Base-by-base conservation (phyloP, 2,797 vertebrate genomes). In the Naso thynnoides region DNA sequence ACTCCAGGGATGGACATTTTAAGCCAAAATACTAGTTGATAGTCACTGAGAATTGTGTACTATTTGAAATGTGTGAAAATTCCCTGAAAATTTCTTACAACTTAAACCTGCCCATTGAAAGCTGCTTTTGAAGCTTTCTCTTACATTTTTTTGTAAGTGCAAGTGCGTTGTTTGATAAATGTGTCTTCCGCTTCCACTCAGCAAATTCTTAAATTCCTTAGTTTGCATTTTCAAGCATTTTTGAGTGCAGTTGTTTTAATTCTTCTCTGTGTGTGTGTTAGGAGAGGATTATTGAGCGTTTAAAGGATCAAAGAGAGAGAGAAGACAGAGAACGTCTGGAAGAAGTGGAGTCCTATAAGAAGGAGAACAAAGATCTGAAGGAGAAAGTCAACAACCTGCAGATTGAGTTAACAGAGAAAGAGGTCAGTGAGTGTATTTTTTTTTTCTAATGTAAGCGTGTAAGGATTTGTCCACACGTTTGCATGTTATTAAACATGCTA, bases 361-460 rank as follows among this genome's bases (percentile, higher is more conserved):
- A 99, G 90, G 98, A 99, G 88, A 99, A 99, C 93, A 99, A 99
- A 90, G 98, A 99, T 52, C 93, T 99, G 45, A 99, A 99, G 91
- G 98, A 99, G 87, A 99, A 96, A 89, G 96, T 99, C 85, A 98
- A 98, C 93, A 93, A 91, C 89, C 94, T 99, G 85, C 98, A 99
- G 92, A 94, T 98, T 80, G 98, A 99, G 84, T 89, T 99, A 74
- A 98, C 96, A 33, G 98, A 99, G 66, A 99, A 99, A 91, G 98
- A 99, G 97, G 98, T 99, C 84, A 93, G 86, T 86, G 64, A 55
- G 52, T 47, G 23, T 26, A 45, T 58, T 59, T 52, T 66, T 38
- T 70, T 23, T 33, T 10, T 44, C 9, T 18, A 26, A 16, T 78
- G 31, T 45, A 7, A 56, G 14, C 26, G 45, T 53, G 29, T 42